These are phyloP conservation scores for Salmo trutta DNA, from an alignment of 2,797 vertebrate genomes.

Conservation along the genomic window DNA sequence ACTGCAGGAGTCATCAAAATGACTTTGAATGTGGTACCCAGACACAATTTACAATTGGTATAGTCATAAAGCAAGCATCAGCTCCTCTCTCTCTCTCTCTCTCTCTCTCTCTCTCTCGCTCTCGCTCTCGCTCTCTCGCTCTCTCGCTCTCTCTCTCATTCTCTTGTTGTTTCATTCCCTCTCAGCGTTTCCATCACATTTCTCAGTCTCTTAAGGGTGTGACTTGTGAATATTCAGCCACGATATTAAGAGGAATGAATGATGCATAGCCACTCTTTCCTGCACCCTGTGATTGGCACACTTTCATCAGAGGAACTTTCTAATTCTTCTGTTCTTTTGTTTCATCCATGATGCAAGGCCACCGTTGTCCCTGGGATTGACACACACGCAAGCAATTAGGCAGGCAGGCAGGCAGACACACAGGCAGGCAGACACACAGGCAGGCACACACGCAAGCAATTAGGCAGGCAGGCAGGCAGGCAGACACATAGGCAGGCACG, in stretches of 20 bases:
- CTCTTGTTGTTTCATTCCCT: neutral
- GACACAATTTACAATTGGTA: neutral
- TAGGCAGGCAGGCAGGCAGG: no score
- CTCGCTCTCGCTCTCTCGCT: no score
- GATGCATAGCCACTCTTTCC: neutral
- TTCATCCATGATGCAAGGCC: neutral
- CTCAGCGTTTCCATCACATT: neutral
- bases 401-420: neutral
- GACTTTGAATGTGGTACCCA: neutral
- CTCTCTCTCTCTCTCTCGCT: neutral
- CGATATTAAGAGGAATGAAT: neutral
- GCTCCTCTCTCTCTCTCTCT: neutral
- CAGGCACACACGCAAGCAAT: fast-evolving
- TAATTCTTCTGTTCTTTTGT: neutral
- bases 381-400: no score
- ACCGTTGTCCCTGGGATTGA: neutral
- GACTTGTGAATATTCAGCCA: neutral
- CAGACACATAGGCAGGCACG: no score
- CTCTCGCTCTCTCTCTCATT: neutral
- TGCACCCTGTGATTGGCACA: neutral
- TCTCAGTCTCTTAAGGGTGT: neutral
- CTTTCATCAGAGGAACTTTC: neutral
- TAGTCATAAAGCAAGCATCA: neutral
- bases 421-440: no score
- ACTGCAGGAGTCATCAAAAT: neutral